A percentile compares a stretch with the other conserved stretches of the same genome.
Evolutionary conservation across 1,140 invertebrate species (phyloP).

Genomic region (Odontomachus brunneus): DNA sequence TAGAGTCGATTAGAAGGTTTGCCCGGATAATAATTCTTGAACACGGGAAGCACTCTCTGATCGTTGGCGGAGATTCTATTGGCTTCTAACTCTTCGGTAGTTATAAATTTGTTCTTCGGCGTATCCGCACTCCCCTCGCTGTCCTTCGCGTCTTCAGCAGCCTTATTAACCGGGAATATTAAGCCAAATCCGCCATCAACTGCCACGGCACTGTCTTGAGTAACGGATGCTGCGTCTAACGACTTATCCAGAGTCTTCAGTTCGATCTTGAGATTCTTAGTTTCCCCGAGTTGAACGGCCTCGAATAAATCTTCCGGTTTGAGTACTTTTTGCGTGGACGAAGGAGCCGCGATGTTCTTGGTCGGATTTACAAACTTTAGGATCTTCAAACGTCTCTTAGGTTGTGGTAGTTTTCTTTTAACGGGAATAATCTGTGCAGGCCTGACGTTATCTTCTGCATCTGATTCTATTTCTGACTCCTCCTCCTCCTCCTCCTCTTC

Average conservation of each 20-base stretch:
- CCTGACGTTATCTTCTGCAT: conserved; percentile 85
- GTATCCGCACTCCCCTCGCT: conserved; percentile 71
- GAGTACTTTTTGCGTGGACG: conserved; percentile 82
- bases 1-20: conserved; percentile 93
- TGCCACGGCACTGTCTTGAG: conserved; percentile 58
- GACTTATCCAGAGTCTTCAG: conserved; percentile 86
- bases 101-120: conserved; percentile 86
- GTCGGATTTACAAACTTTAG: conserved; percentile 87
- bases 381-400: conserved; percentile 87
- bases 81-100: conserved; percentile 88
- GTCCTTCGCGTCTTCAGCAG: conserved; percentile 75
- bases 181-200: conserved; percentile 84
- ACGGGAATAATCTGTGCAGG: conserved; percentile 83
- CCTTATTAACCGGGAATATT: conserved; percentile 82
- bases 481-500: conserved; percentile 82
- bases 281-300: conserved; percentile 81
- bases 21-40: conserved; percentile 94
- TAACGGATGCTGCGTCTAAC: conserved; percentile 55
- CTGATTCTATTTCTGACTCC: conserved; percentile 94
- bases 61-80: conserved; percentile 91
- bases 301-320: conserved; percentile 90
- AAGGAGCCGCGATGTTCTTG: conserved; percentile 77
- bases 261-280: conserved; percentile 88
- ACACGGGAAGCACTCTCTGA: conserved; percentile 92
- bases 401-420: conserved; percentile 87